Evolutionary conservation across 2,888 invertebrate genomes (phyloP).

Genomic region (Cephus pygmeus): DNA sequence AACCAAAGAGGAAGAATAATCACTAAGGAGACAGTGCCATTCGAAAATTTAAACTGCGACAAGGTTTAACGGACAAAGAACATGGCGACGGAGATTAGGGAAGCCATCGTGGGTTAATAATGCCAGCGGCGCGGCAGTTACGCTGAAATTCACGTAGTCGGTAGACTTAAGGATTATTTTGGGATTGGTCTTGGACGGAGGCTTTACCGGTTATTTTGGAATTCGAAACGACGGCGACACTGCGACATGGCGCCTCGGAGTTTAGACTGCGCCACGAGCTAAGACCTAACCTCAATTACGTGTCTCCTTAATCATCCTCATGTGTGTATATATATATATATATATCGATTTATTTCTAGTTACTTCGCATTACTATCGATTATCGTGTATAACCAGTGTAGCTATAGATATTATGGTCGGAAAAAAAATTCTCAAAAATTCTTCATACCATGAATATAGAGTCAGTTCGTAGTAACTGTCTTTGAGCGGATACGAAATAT

Average conservation of each 20-base stretch:
- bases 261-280: conserved; percentile 28
- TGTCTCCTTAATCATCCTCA: neutral
- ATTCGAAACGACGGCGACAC: conserved; percentile 20
- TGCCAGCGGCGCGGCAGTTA: conserved; percentile 10
- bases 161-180: conserved; percentile 39
- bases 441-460: neutral
- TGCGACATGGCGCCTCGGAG: conserved; percentile 16
- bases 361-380: neutral
- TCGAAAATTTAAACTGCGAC: neutral
- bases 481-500: neutral
- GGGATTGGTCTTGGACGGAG: conserved; percentile 30
- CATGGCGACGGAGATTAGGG: neutral
- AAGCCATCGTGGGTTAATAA: neutral
- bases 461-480: neutral
- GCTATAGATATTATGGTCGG: neutral
- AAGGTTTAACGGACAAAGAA: neutral
- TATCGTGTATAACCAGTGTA: neutral
- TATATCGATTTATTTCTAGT: neutral
- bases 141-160: neutral
- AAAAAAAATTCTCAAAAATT: neutral
- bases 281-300: conserved; percentile 29
- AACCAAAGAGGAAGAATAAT: neutral
- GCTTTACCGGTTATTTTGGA: conserved; percentile 39
- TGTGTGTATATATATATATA: too few species aligned
- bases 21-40: neutral